Conservation (phyloP, 2,797 vertebrate species). For the Gorsachius magnificus region DNA sequence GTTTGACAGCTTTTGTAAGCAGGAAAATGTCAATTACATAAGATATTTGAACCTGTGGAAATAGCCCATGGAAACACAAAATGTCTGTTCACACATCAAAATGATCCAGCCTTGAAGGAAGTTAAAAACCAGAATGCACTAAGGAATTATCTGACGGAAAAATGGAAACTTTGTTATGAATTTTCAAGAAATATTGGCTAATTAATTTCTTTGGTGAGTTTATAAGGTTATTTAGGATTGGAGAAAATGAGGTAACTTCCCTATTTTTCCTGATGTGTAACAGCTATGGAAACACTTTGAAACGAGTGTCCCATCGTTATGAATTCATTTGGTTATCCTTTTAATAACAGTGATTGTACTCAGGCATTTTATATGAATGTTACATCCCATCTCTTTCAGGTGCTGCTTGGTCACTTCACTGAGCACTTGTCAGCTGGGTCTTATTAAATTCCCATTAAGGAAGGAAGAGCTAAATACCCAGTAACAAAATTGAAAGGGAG, state of each 20-base stretch:
- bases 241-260: slow-evolving; percentile 71
- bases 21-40: slow-evolving; percentile 69
- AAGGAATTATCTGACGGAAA: slow-evolving; percentile 68
- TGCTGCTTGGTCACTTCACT: slow-evolving; percentile 44
- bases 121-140: slow-evolving; percentile 69
- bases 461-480: slow-evolving; percentile 51
- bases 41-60: slow-evolving; percentile 72
- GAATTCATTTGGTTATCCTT: slow-evolving; percentile 58
- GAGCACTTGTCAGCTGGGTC: slow-evolving; percentile 22
- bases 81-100: slow-evolving; percentile 73
- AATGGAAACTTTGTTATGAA: slow-evolving; percentile 71
- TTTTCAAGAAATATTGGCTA: slow-evolving; percentile 71
- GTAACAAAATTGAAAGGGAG: slow-evolving; percentile 17
- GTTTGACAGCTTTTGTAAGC: slow-evolving; percentile 66
- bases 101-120: slow-evolving; percentile 64
- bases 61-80: slow-evolving; percentile 65
- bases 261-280: slow-evolving; percentile 58
- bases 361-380: background rate
- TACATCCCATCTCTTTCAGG: slow-evolving; percentile 59
- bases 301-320: slow-evolving; percentile 56
- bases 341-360: slow-evolving; percentile 38
- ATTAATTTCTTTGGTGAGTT: slow-evolving; percentile 70
- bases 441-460: slow-evolving; percentile 62
- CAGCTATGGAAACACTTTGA: slow-evolving; percentile 70
- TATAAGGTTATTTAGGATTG: slow-evolving; percentile 67